Conservation (phyloP, 53 echinoderm and acorn worm genomes). For the Holothuria leucospilota region DNA sequence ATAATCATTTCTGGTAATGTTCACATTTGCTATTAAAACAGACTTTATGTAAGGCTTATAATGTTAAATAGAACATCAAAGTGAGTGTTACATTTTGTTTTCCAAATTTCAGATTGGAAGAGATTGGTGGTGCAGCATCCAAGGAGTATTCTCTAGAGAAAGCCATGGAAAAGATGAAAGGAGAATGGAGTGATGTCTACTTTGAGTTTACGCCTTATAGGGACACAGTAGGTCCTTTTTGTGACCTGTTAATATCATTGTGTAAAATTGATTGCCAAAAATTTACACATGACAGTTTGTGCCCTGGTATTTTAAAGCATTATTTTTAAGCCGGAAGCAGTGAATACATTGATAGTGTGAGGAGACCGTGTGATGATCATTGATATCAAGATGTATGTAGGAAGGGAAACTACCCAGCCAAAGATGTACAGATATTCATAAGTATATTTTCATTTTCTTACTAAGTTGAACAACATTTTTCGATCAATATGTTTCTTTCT, state of each 20-base stretch:
- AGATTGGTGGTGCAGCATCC: conserved; percentile 91
- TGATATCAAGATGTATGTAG: no score
- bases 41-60: not conserved
- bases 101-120: conserved; percentile 75
- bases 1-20: not conserved
- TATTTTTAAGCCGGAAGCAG: no score
- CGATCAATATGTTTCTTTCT: not conserved
- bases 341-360: no score
- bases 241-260: not conserved
- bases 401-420: no score
- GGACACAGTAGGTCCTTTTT: conserved; percentile 81
- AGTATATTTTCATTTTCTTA: no score
- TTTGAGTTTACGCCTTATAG: conserved; percentile 97
- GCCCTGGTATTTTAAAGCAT: no score
- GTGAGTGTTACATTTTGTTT: not conserved
- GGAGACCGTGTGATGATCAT: no score
- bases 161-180: conserved; percentile 99
- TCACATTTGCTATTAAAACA: not conserved
- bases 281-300: no score
- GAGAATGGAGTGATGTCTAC: conserved; percentile 89
- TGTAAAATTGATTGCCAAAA: not conserved
- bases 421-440: no score
- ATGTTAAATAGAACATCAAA: not conserved
- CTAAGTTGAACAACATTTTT: not conserved
- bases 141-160: conserved; percentile 99